A percentile compares a stretch with the other conserved stretches of the same genome.
These are phyloP conservation scores for Phalacrocorax brasilianus DNA, from an alignment of 2,113 vertebrate genomes.

Conservation along the genomic window DNA sequence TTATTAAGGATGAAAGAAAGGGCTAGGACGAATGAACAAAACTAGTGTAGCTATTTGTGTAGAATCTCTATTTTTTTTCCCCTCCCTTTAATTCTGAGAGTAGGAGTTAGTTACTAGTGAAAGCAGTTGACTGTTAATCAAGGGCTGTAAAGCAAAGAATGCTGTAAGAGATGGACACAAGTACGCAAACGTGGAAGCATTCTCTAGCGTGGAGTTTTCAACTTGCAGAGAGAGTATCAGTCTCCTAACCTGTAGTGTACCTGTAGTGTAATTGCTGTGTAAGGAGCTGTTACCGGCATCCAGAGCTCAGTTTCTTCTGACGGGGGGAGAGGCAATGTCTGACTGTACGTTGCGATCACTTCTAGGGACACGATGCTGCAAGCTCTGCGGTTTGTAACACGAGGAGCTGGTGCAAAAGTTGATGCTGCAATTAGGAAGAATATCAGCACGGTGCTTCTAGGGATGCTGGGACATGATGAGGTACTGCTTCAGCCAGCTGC, in stretches of 20 bases:
- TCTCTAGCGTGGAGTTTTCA: neutral
- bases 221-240: neutral
- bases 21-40: neutral
- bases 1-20: neutral
- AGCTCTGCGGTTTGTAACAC: constrained; percentile 92
- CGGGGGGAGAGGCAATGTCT: neutral
- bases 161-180: neutral
- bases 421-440: constrained; percentile 90
- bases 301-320: neutral
- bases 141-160: neutral
- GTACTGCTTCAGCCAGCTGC: constrained; percentile 65
- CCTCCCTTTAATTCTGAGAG: neutral
- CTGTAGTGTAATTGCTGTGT: neutral
- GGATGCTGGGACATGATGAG: constrained; percentile 98
- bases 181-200: neutral
- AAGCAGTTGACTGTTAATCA: neutral
- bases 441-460: constrained; percentile 84
- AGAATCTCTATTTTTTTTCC: neutral
- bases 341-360: neutral
- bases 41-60: neutral
- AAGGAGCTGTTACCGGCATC: neutral
- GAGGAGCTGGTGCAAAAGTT: constrained; percentile 93
- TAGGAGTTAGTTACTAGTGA: neutral
- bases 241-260: neutral
- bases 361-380: constrained; percentile 96